Evolutionary conservation across 2,888 invertebrate genomes (phyloP).

Genomic region (Amblyjoppa proteus): DNA sequence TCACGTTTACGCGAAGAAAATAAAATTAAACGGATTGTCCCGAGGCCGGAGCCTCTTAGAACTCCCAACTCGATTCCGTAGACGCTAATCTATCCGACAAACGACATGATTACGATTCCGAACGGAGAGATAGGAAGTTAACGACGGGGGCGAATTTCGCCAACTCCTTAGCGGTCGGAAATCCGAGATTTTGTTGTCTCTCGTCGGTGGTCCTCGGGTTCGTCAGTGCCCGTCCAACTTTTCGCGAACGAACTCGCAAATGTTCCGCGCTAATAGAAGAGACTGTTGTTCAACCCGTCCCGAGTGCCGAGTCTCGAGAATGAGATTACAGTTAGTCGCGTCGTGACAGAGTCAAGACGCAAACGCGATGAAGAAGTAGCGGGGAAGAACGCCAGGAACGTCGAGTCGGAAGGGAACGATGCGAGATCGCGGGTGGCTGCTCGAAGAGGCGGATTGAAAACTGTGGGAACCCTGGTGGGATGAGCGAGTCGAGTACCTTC

Average conservation of each 20-base stretch:
- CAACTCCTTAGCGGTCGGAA: constrained; percentile 20
- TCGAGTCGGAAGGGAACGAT: background rate
- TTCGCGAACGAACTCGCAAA: constrained; percentile 33
- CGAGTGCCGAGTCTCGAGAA: constrained; percentile 37
- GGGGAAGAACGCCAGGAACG: constrained; percentile 13
- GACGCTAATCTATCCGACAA: constrained; percentile 10
- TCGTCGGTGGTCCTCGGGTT: constrained; percentile 14
- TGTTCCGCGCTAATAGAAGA: constrained; percentile 35
- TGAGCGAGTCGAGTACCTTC: background rate
- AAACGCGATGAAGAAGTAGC: constrained; percentile 33
- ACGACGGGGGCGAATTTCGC: constrained; percentile 2
- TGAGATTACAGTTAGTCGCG: constrained; percentile 61
- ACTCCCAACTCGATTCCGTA: constrained; percentile 19
- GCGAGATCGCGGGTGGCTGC: constrained; percentile 18
- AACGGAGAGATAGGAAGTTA: background rate
- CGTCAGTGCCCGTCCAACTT: constrained; percentile 16
- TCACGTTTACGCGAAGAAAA: no score
- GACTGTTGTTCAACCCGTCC: constrained; percentile 51
- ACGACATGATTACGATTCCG: constrained; percentile 38
- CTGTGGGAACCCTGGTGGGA: background rate
- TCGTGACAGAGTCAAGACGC: constrained; percentile 59
- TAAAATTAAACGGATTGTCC: background rate
- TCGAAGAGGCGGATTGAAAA: constrained; percentile 5
- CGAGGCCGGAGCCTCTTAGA: background rate
- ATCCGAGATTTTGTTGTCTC: constrained; percentile 48